Percentiles rank a stretch among this genome's conserved stretches.
phyloP scores from a whole-genome alignment of 1,140 invertebrate genomes.

The Drosophila setifemur region DNA sequence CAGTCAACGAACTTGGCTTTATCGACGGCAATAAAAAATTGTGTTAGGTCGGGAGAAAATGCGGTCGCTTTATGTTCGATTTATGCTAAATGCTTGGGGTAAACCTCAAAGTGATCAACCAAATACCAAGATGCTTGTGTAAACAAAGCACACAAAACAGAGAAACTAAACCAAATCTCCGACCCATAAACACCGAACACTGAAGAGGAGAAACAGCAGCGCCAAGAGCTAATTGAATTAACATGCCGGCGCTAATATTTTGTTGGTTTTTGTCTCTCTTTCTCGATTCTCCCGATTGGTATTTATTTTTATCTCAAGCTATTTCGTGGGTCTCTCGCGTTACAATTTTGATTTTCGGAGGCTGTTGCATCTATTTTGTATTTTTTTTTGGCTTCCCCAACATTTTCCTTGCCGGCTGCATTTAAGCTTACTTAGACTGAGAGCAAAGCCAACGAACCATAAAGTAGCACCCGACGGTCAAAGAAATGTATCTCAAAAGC shows the following conservation, averaged over 20 bases:
- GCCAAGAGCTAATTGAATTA: slow-evolving; percentile 67
- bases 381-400: too few species aligned
- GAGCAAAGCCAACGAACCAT: slow-evolving; percentile 68
- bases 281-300: slow-evolving; percentile 7
- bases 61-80: slow-evolving; percentile 4
- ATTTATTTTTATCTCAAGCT: slow-evolving; percentile 55
- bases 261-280: slow-evolving; percentile 1
- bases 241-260: slow-evolving; percentile 49
- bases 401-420: too few species aligned
- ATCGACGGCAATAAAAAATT: not conserved
- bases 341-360: slow-evolving; percentile 6
- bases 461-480: slow-evolving; percentile 37
- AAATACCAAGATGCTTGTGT: not conserved
- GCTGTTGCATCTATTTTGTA: slow-evolving; percentile 6
- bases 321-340: slow-evolving; percentile 17
- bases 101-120: slow-evolving; percentile 7
- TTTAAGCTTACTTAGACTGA: slow-evolving; percentile 27
- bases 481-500: slow-evolving; percentile 8
- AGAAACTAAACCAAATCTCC: not conserved
- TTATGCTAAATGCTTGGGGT: slow-evolving; percentile 1
- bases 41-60: slow-evolving; percentile 17
- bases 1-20: slow-evolving; percentile 10
- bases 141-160: not conserved
- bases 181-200: slow-evolving; percentile 19
- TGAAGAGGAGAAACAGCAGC: slow-evolving; percentile 8